Evolutionary conservation across 2,888 invertebrate species (phyloP).

Genomic region (Thymelicus lineola): DNA sequence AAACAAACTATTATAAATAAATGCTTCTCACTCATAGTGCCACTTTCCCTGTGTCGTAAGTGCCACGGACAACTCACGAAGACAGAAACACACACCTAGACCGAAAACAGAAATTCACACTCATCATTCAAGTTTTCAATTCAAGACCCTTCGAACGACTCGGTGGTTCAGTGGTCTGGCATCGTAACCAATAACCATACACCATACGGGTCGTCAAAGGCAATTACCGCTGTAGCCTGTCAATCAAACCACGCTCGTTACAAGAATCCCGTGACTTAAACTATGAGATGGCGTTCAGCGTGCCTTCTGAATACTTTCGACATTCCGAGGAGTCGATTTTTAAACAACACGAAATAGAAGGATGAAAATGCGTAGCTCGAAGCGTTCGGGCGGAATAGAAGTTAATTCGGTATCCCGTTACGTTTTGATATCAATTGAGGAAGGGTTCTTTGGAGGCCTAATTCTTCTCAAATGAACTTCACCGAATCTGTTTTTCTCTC

Average conservation of each 20-base stretch:
- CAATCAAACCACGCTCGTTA: constrained; percentile 42
- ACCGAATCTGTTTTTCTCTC: too few species aligned
- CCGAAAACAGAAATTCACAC: too few species aligned
- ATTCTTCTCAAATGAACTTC: constrained; percentile 14
- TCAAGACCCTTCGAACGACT: too few species aligned
- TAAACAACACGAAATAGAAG: constrained; percentile 51
- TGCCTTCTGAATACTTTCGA: constrained; percentile 48
- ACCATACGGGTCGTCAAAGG: too few species aligned
- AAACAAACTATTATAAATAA: too few species aligned
- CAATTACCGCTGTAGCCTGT: not conserved
- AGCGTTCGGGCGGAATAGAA: constrained; percentile 39
- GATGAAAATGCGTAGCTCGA: constrained; percentile 53
- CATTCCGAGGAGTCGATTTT: constrained; percentile 31
- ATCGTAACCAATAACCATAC: too few species aligned
- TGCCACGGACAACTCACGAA: too few species aligned
- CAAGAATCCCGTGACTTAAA: constrained; percentile 60
- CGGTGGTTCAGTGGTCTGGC: too few species aligned
- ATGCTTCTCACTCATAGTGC: too few species aligned
- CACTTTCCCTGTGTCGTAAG: too few species aligned
- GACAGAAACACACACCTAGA: too few species aligned
- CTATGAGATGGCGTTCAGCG: constrained; percentile 61
- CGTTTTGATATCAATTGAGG: constrained; percentile 29
- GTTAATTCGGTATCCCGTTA: constrained; percentile 43
- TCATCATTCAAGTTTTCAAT: too few species aligned
- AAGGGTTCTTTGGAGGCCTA: constrained; percentile 28